Base-by-base conservation (phyloP, 2,113 vertebrate genomes). In the Artemisiospiza belli region DNA sequence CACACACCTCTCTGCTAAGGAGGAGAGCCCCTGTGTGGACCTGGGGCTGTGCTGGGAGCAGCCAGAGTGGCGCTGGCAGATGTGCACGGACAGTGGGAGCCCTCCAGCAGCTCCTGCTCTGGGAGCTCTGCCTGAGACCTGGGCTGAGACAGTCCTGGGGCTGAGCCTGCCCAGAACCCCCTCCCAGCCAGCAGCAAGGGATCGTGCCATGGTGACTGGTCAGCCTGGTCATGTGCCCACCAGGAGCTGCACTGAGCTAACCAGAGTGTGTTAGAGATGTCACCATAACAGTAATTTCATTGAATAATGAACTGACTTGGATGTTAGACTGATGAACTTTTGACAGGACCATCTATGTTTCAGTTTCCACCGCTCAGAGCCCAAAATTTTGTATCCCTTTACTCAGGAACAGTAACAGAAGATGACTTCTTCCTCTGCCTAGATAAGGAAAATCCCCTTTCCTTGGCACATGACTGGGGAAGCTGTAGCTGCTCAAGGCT, bases 161-260 rank as follows among this genome's bases (percentile, higher is more conserved):
- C 70, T 51, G 37, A 46, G 67, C 49, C 33, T 75, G 79, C 33
- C 35, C 67, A 13, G 19, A 20, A 23, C 11, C 44, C 66, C 57
- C 23, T 41, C 47, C 44, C 44, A 46, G 93, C 14, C 43, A 57
- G 69, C 39, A 61, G 39, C 16, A 16, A 57, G 54, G 35, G 12
- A 54, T 3, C 0, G 1, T 21, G 67, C 24, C 57, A 25, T 0
- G 0, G 41, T 0, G 20, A 86, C 52, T 17, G 19, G 54, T 69
- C 0, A 3, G 57, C 41, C 18, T 43, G 62, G 9, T 55, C 39
- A 69, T 0, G 3, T 2, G 33, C 35, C 37, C 33, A 21, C 0
- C 0, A 90, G 46, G 55, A 93, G 87, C 6, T 7, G 55, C 41
- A 24, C 47, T 57, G 41, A 76, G 58, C 47, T 55, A 55, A 55